Conservation (phyloP, 2,797 vertebrate species). For the Paratrypauchen microcephalus region DNA sequence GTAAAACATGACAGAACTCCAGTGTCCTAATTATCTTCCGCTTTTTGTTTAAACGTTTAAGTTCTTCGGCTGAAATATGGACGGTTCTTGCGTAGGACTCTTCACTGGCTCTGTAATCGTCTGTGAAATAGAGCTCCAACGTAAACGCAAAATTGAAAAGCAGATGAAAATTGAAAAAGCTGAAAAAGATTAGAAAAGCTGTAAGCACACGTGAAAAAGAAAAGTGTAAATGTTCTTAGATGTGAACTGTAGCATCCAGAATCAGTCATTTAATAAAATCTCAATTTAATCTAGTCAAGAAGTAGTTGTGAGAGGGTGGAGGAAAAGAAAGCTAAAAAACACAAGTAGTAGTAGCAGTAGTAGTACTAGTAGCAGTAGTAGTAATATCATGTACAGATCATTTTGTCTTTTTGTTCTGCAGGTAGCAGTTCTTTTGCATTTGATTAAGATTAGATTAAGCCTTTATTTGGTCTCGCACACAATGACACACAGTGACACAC, state of each 20-base stretch:
- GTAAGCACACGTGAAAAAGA: constrained; percentile 4
- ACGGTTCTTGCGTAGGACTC: not conserved
- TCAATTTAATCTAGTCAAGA: not conserved
- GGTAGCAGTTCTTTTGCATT: too few species aligned
- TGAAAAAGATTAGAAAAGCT: not conserved
- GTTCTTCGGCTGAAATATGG: not conserved
- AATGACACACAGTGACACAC: too few species aligned
- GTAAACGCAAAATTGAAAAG: constrained; percentile 1
- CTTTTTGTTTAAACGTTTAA: not conserved
- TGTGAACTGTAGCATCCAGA: not conserved
- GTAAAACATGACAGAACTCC: not conserved
- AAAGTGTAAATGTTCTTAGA: not conserved
- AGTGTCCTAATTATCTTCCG: not conserved
- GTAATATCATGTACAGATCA: too few species aligned
- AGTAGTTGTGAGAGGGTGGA: not conserved
- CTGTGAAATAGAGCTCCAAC: not conserved
- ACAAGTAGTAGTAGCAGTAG: not conserved
- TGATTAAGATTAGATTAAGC: too few species aligned
- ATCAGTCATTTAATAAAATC: not conserved
- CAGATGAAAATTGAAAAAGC: not conserved
- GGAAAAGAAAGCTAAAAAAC: not conserved
- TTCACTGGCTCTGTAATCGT: not conserved
- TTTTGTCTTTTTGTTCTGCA: too few species aligned
- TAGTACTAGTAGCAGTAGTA: too few species aligned
- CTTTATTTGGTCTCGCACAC: too few species aligned